Conservation (phyloP, 2,113 vertebrate genomes). For the Cryptoleucopteryx plumbea region DNA sequence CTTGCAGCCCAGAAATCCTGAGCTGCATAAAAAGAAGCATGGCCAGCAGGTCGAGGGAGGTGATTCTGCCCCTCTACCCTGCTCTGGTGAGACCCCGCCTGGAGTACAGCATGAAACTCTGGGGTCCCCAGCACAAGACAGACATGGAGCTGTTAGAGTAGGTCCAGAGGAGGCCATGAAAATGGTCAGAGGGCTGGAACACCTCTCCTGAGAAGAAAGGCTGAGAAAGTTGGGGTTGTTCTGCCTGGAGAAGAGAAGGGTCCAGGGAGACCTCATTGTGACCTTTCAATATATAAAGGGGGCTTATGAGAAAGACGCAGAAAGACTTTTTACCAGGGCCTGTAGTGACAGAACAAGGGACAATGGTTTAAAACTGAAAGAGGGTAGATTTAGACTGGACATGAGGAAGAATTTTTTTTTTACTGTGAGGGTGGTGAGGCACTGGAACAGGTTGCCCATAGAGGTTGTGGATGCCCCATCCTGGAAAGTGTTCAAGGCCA, state of each 20-base stretch:
- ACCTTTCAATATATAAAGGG: background rate
- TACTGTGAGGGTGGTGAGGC: too few species aligned
- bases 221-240: background rate
- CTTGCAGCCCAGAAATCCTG: background rate
- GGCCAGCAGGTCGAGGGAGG: background rate
- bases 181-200: background rate
- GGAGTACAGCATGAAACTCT: background rate
- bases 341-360: background rate
- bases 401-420: background rate
- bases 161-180: background rate
- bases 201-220: too few species aligned
- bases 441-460: too few species aligned
- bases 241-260: background rate
- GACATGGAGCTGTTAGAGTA: rapidly evolving
- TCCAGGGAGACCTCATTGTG: background rate
- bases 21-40: background rate
- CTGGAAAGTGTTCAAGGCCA: background rate
- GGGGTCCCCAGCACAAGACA: background rate
- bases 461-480: background rate
- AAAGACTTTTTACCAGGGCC: background rate
- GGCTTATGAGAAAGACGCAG: background rate
- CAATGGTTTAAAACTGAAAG: background rate
- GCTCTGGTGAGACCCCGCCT: background rate
- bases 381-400: background rate
- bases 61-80: background rate